Evolutionary conservation across 2,113 vertebrate species (phyloP).

Genomic region (Patagioenas fasciata): DNA sequence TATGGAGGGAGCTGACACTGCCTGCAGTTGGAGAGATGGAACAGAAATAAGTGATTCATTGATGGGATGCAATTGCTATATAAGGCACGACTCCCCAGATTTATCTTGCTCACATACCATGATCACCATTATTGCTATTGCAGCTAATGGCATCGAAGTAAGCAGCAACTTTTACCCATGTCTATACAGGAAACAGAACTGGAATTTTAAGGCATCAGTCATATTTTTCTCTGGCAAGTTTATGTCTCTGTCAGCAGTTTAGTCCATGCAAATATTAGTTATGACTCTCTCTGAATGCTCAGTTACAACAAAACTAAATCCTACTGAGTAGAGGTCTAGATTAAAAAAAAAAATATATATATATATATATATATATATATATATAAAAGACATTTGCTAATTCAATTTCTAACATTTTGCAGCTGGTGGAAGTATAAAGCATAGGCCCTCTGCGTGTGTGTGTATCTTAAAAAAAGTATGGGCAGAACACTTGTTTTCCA

Average conservation of each 20-base stretch:
- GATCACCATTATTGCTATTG: background rate
- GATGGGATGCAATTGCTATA: slow-evolving; percentile 26
- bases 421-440: background rate
- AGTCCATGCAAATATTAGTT: background rate
- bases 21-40: slow-evolving; percentile 18
- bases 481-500: background rate
- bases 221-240: background rate
- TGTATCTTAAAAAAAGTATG: background rate
- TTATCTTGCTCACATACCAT: background rate
- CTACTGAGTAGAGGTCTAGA: background rate
- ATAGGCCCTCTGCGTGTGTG: background rate
- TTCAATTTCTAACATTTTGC: background rate
- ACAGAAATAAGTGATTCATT: slow-evolving; percentile 42
- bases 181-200: background rate
- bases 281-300: background rate
- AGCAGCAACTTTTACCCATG: background rate
- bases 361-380: too few relatives aligned
- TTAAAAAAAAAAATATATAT: background rate
- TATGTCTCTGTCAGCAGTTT: background rate
- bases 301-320: background rate
- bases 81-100: background rate
- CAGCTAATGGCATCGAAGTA: background rate
- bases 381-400: background rate
- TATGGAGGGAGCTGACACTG: slow-evolving; percentile 4
- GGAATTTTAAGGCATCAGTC: background rate